Evolutionary conservation across 2,797 vertebrate species (phyloP).

Genomic region (Tapirus indicus): DNA sequence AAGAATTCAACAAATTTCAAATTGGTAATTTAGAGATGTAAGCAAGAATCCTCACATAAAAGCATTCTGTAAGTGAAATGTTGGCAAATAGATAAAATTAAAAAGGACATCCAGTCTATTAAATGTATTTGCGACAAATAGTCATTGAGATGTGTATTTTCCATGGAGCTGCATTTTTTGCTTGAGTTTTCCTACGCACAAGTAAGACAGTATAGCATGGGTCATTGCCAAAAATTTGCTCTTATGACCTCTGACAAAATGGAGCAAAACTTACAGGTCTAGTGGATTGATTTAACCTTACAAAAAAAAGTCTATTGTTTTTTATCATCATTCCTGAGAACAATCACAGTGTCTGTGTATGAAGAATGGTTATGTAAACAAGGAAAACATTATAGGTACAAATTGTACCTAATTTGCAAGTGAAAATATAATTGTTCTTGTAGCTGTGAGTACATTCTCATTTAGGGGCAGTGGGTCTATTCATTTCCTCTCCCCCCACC

Average conservation of each 20-base stretch:
- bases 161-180: not conserved
- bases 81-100: not conserved
- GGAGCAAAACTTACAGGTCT: not conserved
- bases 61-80: not conserved
- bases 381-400: not conserved
- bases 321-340: not conserved
- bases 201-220: not conserved
- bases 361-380: constrained; percentile 44
- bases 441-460: not conserved
- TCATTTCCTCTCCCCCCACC: not conserved
- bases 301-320: not conserved
- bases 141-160: not conserved
- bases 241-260: not conserved
- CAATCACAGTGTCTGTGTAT: not conserved
- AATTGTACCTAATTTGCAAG: constrained; percentile 13
- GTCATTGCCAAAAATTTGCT: not conserved
- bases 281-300: not conserved
- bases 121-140: not conserved
- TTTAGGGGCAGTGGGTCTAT: not conserved
- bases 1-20: constrained; percentile 39
- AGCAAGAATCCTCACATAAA: constrained; percentile 8
- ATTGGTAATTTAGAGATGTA: not conserved
- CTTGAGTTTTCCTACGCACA: not conserved
- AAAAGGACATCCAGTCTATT: not conserved
- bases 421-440: constrained; percentile 31